Evolutionary conservation across 2,797 vertebrate species (phyloP).

Genomic region (Gymnoscopelus braueri): DNA sequence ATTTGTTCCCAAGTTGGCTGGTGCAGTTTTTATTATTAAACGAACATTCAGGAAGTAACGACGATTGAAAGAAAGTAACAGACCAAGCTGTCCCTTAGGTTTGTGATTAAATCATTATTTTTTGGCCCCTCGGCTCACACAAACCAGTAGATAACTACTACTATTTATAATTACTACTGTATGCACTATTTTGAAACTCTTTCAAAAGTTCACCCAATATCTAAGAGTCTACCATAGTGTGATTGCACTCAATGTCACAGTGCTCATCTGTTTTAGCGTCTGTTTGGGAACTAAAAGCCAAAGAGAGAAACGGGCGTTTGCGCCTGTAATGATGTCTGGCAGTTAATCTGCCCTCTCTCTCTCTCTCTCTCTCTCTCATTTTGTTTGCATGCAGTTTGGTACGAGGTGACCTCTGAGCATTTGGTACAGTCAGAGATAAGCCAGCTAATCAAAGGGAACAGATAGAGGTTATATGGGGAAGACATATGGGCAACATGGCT

Average conservation of each 20-base stretch:
- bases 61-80: too few species aligned
- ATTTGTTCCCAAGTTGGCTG: background rate
- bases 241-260: conserved; percentile 60
- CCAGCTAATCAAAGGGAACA: conserved; percentile 49
- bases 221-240: conserved; percentile 24
- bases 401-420: conserved; percentile 64
- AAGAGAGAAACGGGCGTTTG: conserved; percentile 34
- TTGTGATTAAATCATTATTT: background rate
- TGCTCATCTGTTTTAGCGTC: conserved; percentile 72
- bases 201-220: conserved; percentile 23
- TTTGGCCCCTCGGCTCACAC: conserved; percentile 1
- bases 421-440: conserved; percentile 22
- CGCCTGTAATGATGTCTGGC: conserved; percentile 23
- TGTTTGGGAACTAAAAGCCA: conserved; percentile 59
- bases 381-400: conserved; percentile 63
- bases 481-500: conserved; percentile 51
- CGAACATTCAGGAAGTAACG: too few species aligned
- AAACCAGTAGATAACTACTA: conserved; percentile 16
- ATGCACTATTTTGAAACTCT: background rate
- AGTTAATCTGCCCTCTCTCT: conserved; percentile 37
- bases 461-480: conserved; percentile 47
- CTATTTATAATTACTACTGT: conserved; percentile 27
- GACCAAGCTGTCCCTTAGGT: too few species aligned
- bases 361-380: conserved; percentile 22
- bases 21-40: background rate